These are phyloP conservation scores for Ectobius pallidus DNA, from an alignment of 2,888 invertebrate species.

Conservation along the genomic window DNA sequence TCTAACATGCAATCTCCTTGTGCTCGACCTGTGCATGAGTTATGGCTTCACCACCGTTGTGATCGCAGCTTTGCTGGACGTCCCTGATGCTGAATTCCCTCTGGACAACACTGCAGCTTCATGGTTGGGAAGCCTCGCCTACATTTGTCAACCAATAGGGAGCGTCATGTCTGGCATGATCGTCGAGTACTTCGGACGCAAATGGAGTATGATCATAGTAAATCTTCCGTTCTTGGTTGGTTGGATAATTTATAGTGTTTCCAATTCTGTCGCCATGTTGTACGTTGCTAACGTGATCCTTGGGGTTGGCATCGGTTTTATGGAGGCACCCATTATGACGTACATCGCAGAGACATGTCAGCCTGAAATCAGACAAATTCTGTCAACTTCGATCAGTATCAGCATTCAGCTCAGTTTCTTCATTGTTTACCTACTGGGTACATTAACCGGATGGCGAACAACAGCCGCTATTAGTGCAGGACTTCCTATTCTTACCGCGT, in stretches of 20 bases:
- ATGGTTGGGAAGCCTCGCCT: slow-evolving; percentile 63
- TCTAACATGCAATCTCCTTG: neutral
- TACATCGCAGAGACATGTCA: slow-evolving; percentile 67
- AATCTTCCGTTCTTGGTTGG: slow-evolving; percentile 64
- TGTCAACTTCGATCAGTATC: slow-evolving; percentile 58
- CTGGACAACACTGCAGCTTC: too few relatives aligned
- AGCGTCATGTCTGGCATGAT: slow-evolving; percentile 63
- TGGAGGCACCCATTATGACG: slow-evolving; percentile 66
- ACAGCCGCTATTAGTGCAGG: slow-evolving; percentile 60
- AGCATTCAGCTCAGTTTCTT: slow-evolving; percentile 57
- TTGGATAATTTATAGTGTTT: slow-evolving; percentile 62
- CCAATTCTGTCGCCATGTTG: slow-evolving; percentile 58
- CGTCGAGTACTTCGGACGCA: slow-evolving; percentile 62
- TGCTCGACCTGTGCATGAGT: neutral
- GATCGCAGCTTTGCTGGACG: neutral
- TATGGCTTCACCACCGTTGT: neutral
- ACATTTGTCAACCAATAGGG: slow-evolving; percentile 63
- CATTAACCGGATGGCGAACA: slow-evolving; percentile 60
- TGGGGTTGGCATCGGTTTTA: slow-evolving; percentile 64
- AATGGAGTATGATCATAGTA: slow-evolving; percentile 61
- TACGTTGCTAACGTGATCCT: slow-evolving; percentile 61
- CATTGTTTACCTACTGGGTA: slow-evolving; percentile 60
- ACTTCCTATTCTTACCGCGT: slow-evolving; percentile 60
- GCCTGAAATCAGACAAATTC: slow-evolving; percentile 59
- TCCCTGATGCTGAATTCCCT: too few relatives aligned